phyloP scores from a whole-genome alignment of 2,113 vertebrate genomes.

The Oplegnathus fasciatus region DNA sequence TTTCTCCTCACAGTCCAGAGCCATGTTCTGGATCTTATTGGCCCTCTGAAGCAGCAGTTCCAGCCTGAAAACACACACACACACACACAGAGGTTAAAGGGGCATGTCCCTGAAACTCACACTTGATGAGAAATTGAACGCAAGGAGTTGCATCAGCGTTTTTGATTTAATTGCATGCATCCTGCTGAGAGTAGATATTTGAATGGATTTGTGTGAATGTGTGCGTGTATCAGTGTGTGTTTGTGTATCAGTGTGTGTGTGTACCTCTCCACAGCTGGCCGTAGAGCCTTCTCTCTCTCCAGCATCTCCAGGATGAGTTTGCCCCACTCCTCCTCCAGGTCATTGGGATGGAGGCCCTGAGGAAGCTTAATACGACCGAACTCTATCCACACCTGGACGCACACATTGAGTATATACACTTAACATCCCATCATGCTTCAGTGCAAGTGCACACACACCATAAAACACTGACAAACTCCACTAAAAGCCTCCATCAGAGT shows the following conservation, averaged over 20 bases:
- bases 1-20: constrained; percentile 97
- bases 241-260: background rate
- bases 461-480: background rate
- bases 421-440: background rate
- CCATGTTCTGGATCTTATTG: constrained; percentile 97
- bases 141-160: background rate
- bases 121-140: background rate
- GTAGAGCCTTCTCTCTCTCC: constrained; percentile 94
- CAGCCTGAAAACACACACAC: constrained; percentile 82
- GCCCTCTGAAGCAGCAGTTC: constrained; percentile 96
- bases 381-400: constrained; percentile 93
- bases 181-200: background rate
- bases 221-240: constrained; percentile 1
- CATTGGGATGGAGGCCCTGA: constrained; percentile 94
- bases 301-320: constrained; percentile 99
- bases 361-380: constrained; percentile 97
- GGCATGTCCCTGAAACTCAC: background rate
- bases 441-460: background rate
- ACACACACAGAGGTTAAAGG: constrained; percentile 3
- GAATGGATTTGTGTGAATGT: background rate
- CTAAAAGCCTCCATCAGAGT: background rate
- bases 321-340: constrained; percentile 98
- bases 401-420: background rate
- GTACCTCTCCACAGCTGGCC: constrained; percentile 95
- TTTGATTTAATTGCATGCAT: background rate